Conservation (phyloP, 2,797 vertebrate genomes). For the Carapus acus region DNA sequence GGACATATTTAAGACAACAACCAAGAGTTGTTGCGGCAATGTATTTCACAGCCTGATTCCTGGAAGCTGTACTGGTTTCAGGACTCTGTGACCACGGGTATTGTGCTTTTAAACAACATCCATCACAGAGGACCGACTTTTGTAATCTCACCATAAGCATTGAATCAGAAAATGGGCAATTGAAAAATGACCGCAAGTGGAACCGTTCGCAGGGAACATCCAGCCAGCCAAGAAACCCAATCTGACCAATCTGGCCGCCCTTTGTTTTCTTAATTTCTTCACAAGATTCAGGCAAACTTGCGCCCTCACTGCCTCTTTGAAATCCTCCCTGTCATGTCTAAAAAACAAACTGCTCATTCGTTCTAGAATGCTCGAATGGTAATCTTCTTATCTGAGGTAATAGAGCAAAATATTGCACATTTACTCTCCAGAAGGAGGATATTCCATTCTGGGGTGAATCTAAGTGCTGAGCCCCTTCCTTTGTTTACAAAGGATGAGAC, state of each 20-base stretch:
- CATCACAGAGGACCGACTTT: background rate
- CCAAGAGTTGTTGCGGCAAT: background rate
- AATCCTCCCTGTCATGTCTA: constrained; percentile 1
- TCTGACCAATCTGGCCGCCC: constrained; percentile 17
- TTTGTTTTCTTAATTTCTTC: constrained; percentile 3
- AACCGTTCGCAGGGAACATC: constrained; percentile 5
- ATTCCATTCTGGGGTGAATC: too few relatives aligned
- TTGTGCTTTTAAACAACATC: background rate
- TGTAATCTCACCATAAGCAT: background rate
- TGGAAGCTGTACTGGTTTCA: background rate
- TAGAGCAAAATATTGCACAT: too few relatives aligned
- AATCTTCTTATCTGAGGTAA: too few relatives aligned
- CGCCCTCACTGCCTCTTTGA: constrained; percentile 1
- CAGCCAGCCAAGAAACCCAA: constrained; percentile 3
- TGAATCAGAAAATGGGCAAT: constrained; percentile 9
- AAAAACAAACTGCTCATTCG: background rate
- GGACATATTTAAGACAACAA: too few relatives aligned
- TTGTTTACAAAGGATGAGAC: too few relatives aligned
- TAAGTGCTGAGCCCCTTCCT: too few relatives aligned
- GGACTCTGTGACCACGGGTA: background rate
- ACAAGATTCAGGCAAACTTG: background rate
- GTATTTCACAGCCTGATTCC: background rate
- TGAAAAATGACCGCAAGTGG: constrained; percentile 7
- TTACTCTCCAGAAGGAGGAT: too few relatives aligned
- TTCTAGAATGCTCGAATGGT: too few relatives aligned